Evolutionary conservation across 2,113 vertebrate genomes (phyloP), one percentile per base, ranked within the genome.

Genomic region (Melanostigma gelatinosum): DNA sequence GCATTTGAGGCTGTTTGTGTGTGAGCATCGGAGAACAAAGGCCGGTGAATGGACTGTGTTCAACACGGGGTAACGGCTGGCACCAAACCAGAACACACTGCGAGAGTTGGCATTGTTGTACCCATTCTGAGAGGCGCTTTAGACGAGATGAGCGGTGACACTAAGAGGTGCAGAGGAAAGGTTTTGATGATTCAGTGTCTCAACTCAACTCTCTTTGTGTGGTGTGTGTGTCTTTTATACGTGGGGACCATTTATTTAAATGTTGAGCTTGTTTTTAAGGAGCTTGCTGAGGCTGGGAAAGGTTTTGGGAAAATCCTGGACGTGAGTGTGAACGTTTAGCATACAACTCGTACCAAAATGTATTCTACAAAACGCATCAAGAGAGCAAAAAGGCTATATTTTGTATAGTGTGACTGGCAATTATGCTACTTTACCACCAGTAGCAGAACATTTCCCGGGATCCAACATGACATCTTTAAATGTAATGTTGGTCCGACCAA

Each of bases 41-140:
- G n/a, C 46, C 69, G 8, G 38, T 92, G 86, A 92, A 88, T 85
- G 85, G 85, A 46, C 72, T 82, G 85, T 54, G 88, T 92, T 90
- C 77, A 87, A n/a, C 34, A 29, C 22, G 75, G 22, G 85, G 18
- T 71, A 63, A 65, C 2, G 46, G 22, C 85, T 91, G 91, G 88
- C 87, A 82, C 60, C 44, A 32, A 54, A 86, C 82, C 88, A 89
- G 84, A 73, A 74, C 52, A 34, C 63, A 42, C 29, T 79, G 76
- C 75, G 60, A 82, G 66, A 78, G 84, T 61, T 38, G 75, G 64
- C 75, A 80, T 86, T 86, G 85, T 90, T 86, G 84, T 66, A 69
- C 68, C 22, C 5, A 0, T 46, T 48, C 60, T 87, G 64, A 88
- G 85, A 88, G 83, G 63, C 77, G 77, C 77, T 90, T 85, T 79